Conservation (phyloP, 2,888 invertebrate genomes). For the Desoria tigrina region DNA sequence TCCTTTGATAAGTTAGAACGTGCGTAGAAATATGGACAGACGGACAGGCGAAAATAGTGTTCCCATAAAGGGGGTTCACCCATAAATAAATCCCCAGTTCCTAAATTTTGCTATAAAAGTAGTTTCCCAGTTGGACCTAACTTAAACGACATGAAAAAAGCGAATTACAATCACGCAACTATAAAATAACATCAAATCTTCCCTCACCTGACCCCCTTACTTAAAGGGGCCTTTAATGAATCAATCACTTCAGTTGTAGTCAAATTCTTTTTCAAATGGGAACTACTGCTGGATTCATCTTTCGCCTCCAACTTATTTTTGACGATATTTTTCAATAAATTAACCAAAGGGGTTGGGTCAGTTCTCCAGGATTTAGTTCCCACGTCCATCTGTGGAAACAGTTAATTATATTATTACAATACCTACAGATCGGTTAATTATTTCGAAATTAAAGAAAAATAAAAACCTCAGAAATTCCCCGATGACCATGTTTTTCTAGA, state of each 20-base stretch:
- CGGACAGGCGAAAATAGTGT: too few species aligned
- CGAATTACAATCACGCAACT: too few species aligned
- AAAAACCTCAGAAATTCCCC: constrained; percentile 61
- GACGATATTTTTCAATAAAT: constrained; percentile 63
- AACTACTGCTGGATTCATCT: constrained; percentile 20
- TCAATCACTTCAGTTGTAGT: constrained; percentile 49
- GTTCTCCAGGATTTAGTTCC: constrained; percentile 68
- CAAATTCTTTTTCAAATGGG: too few species aligned
- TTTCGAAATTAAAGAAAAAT: neutral
- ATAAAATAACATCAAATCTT: too few species aligned
- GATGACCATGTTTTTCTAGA: constrained; percentile 70
- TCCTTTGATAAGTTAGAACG: too few species aligned
- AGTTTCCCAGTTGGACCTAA: too few species aligned
- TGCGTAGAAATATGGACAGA: too few species aligned
- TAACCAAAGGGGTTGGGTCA: constrained; percentile 65
- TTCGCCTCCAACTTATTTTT: constrained; percentile 40
- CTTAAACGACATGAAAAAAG: too few species aligned
- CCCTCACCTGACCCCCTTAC: constrained; percentile 46
- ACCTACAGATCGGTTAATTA: constrained; percentile 5
- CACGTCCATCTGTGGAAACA: constrained; percentile 76
- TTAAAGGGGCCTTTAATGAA: constrained; percentile 52
- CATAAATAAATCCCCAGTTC: too few species aligned
- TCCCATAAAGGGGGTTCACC: too few species aligned
- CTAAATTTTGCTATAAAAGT: too few species aligned
- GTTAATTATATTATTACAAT: constrained; percentile 1